Evolutionary conservation across 2,113 vertebrate genomes (phyloP), one percentile per base, ranked within the genome.

Genomic region (Mixornis gularis): DNA sequence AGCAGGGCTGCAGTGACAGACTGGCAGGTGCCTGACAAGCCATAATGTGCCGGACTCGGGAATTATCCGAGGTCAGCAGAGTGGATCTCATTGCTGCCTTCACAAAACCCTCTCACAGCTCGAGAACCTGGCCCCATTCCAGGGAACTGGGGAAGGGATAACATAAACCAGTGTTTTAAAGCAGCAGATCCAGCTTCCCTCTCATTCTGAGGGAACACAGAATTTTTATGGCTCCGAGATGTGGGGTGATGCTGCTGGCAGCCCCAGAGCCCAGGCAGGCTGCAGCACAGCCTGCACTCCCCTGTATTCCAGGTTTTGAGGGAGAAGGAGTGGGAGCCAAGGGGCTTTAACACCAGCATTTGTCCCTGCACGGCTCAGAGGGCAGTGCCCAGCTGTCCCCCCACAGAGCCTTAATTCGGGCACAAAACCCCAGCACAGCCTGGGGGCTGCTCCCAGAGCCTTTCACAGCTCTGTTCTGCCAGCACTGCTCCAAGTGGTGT

Each of bases 361-460:
- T 36, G 66, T 26, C 30, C 7, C 3, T 21, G 46, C 25, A 18
- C 14, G 48, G 10, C 3, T n/a, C 70, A 22, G 8, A 20, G 36
- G 60, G 44, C 13, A 1, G 10, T n/a, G 56, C 6, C n/a, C n/a
- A 17, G 13, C 5, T 6, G 46, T 51, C n/a, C 65, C 46, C 12
- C 46, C 7, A 12, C 56, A 1, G 26, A 12, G 56, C 7, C 0
- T 4, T 18, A 11, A 32, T 36, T 25, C 0, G 4, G 66, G 20
- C 36, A 32, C 27, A 1, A 7, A 38, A 7, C 49, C 15, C 36
- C 36, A 41, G 68, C 49, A 41, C 24, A 27, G 58, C 34, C 15
- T 6, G 10, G 25, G 7, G 7, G 49, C 38, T 52, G 15, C 36
- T 25, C 29, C 30, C 36, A 6, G 49, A 53, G 21, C 44, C 12